Evolutionary conservation across 2,113 vertebrate genomes (phyloP).

Genomic region (Chaenogobius annularis): DNA sequence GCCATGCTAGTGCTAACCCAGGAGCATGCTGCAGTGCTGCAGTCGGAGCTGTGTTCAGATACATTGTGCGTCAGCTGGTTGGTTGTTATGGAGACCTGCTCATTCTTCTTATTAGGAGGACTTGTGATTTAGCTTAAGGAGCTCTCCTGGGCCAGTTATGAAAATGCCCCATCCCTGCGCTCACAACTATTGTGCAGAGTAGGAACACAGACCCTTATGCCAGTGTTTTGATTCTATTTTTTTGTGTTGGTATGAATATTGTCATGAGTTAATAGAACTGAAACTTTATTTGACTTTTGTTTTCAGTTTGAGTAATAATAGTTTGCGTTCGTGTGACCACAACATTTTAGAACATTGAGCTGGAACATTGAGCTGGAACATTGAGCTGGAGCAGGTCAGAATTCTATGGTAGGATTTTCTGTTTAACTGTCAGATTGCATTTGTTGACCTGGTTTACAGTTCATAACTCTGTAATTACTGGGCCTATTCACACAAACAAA

Average conservation of each 20-base stretch:
- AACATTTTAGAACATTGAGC: too few relatives aligned
- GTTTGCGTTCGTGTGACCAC: too few relatives aligned
- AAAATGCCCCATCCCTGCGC: conserved; percentile 39
- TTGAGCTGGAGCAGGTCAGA: too few relatives aligned
- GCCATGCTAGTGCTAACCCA: conserved; percentile 39
- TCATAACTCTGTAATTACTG: too few relatives aligned
- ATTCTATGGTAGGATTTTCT: too few relatives aligned
- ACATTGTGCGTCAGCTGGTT: conserved; percentile 78
- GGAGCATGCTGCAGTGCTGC: conserved; percentile 40
- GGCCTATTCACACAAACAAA: too few relatives aligned
- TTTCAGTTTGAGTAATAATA: too few relatives aligned
- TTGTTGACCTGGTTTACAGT: too few relatives aligned
- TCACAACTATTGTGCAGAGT: conserved; percentile 41
- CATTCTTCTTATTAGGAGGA: conserved; percentile 74
- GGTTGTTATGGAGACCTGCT: conserved; percentile 79
- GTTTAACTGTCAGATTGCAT: too few relatives aligned
- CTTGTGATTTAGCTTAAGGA: conserved; percentile 79
- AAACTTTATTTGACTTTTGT: too few relatives aligned
- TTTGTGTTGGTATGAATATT: neutral
- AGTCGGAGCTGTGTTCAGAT: conserved; percentile 63
- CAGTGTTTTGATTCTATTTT: neutral
- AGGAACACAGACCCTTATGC: conserved; percentile 16
- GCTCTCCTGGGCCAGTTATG: conserved; percentile 52
- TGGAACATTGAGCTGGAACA: too few relatives aligned
- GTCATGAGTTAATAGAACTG: neutral